These are phyloP conservation scores for Simalia tracyae DNA, from an alignment of 2,797 vertebrate species.

Conservation along the genomic window DNA sequence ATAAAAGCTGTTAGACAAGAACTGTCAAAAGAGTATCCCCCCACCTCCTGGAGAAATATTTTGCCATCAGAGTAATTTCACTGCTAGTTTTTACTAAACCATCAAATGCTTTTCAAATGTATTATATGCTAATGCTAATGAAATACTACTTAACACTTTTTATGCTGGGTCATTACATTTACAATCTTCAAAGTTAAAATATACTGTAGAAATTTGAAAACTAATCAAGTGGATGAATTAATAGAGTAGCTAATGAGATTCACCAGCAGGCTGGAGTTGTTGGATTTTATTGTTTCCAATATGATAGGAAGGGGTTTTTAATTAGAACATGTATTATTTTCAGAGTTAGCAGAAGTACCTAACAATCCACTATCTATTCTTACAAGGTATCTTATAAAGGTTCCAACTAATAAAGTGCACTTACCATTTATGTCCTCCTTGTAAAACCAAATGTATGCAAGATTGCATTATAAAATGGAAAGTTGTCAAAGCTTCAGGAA, in stretches of 20 bases:
- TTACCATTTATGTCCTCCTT: slow-evolving; percentile 70
- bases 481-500: slow-evolving; percentile 68
- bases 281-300: background rate
- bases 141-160: background rate
- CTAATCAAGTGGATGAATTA: background rate
- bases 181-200: background rate
- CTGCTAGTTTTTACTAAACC: background rate
- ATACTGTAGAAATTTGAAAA: background rate
- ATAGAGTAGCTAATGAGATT: background rate
- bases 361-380: background rate
- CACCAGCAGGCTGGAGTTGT: background rate
- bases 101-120: background rate
- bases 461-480: slow-evolving; percentile 59
- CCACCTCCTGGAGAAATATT: no score
- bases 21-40: background rate
- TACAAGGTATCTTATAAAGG: background rate
- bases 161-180: background rate
- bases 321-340: background rate
- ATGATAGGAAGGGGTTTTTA: background rate
- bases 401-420: slow-evolving; percentile 41
- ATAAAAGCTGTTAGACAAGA: background rate
- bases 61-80: background rate
- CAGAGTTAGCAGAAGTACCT: background rate
- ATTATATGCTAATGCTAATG: background rate
- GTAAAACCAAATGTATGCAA: slow-evolving; percentile 67